A percentile compares a stretch with the other conserved stretches of the same genome.
Conservation (phyloP, 2,113 vertebrate genomes). For the Apodemus speciosus region DNA sequence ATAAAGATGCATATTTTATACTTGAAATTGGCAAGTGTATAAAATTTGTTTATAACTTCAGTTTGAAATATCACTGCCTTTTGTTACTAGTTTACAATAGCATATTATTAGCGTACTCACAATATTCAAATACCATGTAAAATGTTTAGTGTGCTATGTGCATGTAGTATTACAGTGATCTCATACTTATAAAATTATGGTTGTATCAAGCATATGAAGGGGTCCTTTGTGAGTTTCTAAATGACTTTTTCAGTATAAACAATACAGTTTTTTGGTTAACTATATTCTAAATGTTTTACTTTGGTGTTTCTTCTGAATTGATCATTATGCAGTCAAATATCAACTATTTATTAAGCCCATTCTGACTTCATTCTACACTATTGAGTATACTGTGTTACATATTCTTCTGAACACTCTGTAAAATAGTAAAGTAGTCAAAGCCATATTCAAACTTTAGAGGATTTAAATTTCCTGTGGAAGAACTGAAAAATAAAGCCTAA, state of each 20-base stretch:
- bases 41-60: slow-evolving; percentile 13
- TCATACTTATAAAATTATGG: neutral
- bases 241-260: neutral
- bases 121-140: neutral
- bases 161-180: neutral
- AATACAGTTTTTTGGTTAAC: neutral
- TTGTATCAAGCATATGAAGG: neutral
- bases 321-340: neutral
- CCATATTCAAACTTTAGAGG: neutral
- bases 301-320: slow-evolving; percentile 1
- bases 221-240: neutral
- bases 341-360: neutral
- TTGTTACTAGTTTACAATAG: neutral
- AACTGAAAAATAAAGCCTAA: neutral
- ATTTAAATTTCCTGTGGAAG: neutral
- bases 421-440: neutral
- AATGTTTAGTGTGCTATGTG: neutral
- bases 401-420: neutral
- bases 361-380: neutral
- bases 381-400: neutral
- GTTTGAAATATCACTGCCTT: neutral
- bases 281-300: neutral
- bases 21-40: neutral
- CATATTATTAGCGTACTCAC: neutral
- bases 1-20: neutral